A percentile compares a stretch with the other conserved stretches of the same genome.
Evolutionary conservation across 2,113 vertebrate genomes (phyloP).

Genomic region (Trachemys scripta): DNA sequence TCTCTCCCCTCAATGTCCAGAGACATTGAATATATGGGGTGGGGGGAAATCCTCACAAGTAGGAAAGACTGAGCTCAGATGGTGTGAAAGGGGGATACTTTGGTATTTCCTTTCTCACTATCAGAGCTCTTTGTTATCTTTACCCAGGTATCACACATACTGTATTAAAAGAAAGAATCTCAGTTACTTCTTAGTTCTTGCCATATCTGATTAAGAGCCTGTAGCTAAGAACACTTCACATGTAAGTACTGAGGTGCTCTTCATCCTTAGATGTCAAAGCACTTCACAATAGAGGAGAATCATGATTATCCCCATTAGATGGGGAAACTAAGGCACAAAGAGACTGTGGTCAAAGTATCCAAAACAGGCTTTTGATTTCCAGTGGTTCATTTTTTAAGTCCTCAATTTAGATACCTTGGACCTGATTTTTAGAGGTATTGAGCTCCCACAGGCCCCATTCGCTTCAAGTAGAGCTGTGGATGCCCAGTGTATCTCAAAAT

Average conservation of each 20-base stretch:
- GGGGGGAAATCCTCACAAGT: neutral
- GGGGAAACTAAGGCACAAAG: neutral
- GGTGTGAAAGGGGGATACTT: neutral
- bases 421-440: neutral
- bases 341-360: neutral
- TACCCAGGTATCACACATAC: neutral
- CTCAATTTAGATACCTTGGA: neutral
- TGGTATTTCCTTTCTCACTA: neutral
- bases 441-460: neutral
- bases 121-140: neutral
- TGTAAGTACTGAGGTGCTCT: no score
- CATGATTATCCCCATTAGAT: neutral
- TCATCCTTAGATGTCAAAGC: no score
- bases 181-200: neutral
- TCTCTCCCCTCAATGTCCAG: neutral
- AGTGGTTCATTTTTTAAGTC: no score
- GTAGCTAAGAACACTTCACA: neutral
- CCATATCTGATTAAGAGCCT: neutral
- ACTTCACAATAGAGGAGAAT: neutral
- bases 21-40: neutral
- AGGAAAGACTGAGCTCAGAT: neutral
- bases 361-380: neutral
- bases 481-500: neutral
- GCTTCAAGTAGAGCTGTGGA: neutral
- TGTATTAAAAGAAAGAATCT: neutral